Percentiles rank a stretch among this genome's conserved stretches.
phyloP scores from a whole-genome alignment of 2,797 vertebrate species.

The Pseudochaenichthys georgianus region DNA sequence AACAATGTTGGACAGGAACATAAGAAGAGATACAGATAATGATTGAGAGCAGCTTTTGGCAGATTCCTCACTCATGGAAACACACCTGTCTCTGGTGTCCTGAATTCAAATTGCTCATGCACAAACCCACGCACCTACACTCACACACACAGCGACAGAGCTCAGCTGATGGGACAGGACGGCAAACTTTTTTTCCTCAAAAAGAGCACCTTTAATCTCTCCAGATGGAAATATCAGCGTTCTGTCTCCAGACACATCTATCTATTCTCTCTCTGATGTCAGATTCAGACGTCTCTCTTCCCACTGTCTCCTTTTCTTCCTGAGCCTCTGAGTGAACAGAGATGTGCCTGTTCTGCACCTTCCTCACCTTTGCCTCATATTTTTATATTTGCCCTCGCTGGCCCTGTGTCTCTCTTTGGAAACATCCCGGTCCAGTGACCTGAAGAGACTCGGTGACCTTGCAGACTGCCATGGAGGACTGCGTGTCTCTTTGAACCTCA shows the following conservation, averaged over 20 bases:
- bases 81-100: constrained; percentile 44
- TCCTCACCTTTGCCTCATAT: constrained; percentile 42
- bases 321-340: constrained; percentile 58
- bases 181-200: constrained; percentile 27
- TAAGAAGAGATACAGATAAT: background rate
- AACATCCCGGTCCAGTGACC: constrained; percentile 53
- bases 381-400: constrained; percentile 29
- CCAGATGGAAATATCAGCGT: constrained; percentile 47
- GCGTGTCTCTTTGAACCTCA: constrained; percentile 35
- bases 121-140: background rate
- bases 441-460: constrained; percentile 45
- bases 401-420: constrained; percentile 38
- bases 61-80: constrained; percentile 28
- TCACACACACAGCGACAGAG: constrained; percentile 8
- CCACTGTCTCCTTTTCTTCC: constrained; percentile 49
- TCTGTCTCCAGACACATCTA: constrained; percentile 58
- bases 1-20: background rate
- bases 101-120: constrained; percentile 6
- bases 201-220: constrained; percentile 18
- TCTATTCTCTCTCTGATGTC: constrained; percentile 41
- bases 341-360: constrained; percentile 49
- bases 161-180: constrained; percentile 27
- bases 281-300: constrained; percentile 42
- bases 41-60: constrained; percentile 2
- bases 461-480: constrained; percentile 9